Base-by-base conservation (phyloP, 1,140 invertebrate species). In the Ostrea denselamellosa region DNA sequence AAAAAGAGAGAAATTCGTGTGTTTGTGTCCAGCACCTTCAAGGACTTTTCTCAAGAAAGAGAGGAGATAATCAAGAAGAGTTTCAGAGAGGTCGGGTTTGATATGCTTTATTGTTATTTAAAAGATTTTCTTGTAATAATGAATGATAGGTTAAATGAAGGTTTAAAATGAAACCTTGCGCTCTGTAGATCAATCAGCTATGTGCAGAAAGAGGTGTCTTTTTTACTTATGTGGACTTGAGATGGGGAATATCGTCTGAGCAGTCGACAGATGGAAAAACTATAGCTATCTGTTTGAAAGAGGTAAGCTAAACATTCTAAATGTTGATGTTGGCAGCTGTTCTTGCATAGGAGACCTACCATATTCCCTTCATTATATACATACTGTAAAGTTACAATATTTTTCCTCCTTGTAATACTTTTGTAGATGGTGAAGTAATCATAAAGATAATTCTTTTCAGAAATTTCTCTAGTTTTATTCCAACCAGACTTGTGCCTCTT, bases 21-120 rank as follows among this genome's bases (percentile, higher is more conserved):
- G 19, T 93, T 92, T 89, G 91, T 93, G 9, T 93, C 92, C 0
- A 93, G 92, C 68, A 93, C 92, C 12, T 93, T 93, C 86, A 87
- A 87, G 68, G 92, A 93, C 83, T 92, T 93, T 83, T 88, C 52
- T n/a, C 83, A 85, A 12, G 92, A 93, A 85, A 88, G 92, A 86
- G 92, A 93, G 77, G 83, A 90, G 58, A 90, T 93, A 8, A 93
- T 93, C 52, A 93, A 93, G 65, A 93, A 93, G 54, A 88, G 90
- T 58, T 93, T 93, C 77, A 89, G 90, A 89, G 91, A 93, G 89
- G 92, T 92, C 22, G 12, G 82, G 1, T 17, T 44, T 44, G 34
- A 44, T 44, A 44, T 44, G 34, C 34, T 44, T 44, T 5, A 44
- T 2, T 44, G 34, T 44, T 44, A 44, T 2, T 44, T 44, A 44